These are phyloP conservation scores for Papilio polyxenes DNA, from an alignment of 1,140 invertebrate species.

Conservation along the genomic window DNA sequence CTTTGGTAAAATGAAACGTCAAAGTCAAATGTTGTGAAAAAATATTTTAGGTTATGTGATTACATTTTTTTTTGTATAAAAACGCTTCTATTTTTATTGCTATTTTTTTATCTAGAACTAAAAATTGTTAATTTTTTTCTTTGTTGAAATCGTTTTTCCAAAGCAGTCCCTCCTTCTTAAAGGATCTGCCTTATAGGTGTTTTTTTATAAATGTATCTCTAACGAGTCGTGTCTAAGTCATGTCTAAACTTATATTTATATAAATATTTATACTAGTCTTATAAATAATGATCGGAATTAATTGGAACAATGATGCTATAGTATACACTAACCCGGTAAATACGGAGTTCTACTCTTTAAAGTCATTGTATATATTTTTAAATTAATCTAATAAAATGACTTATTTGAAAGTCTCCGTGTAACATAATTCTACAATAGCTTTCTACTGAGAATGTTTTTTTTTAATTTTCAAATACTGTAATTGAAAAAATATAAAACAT, in stretches of 20 bases:
- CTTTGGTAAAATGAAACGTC: conserved; percentile 48
- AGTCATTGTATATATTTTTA: conserved; percentile 26
- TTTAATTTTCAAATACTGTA: too few species aligned
- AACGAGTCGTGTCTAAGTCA: conserved; percentile 59
- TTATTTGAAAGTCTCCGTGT: too few species aligned
- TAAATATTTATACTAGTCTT: conserved; percentile 60
- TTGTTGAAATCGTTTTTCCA: conserved; percentile 40
- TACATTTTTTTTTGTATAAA: conserved; percentile 24
- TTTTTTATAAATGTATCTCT: conserved; percentile 77
- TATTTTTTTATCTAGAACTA: not conserved
- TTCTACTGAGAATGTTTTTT: too few species aligned
- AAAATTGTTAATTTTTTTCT: not conserved
- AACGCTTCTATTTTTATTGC: not conserved
- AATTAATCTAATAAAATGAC: not conserved
- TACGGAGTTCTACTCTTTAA: not conserved
- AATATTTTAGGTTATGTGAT: not conserved
- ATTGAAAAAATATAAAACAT: too few species aligned
- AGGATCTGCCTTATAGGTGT: conserved; percentile 77
- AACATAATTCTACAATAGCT: not conserved
- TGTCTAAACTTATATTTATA: conserved; percentile 67
- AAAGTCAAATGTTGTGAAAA: too few species aligned
- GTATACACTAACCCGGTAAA: not conserved
- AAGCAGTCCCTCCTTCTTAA: conserved; percentile 65
- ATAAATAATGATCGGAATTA: conserved; percentile 48
- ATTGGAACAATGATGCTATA: conserved; percentile 7